Evolutionary conservation across 2,888 invertebrate genomes (phyloP).

Genomic region (Xanthorhoe spadicearia): DNA sequence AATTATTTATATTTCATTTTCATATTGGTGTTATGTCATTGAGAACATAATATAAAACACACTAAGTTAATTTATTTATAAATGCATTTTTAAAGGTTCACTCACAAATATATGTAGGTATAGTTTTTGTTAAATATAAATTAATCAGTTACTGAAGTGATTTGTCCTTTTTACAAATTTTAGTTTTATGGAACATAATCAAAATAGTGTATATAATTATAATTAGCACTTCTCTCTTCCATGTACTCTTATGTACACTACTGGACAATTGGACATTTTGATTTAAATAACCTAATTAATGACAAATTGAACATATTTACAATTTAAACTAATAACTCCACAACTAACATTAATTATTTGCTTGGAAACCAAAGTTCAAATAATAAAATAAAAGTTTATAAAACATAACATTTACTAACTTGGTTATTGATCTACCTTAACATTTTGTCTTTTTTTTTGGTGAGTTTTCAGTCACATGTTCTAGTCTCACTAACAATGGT

Average conservation of each 20-base stretch:
- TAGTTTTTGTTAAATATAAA: neutral
- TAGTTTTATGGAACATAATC: neutral
- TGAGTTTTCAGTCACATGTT: conserved; percentile 37
- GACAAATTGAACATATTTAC: conserved; percentile 28
- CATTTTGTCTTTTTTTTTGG: conserved; percentile 39
- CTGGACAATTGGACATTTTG: conserved; percentile 9
- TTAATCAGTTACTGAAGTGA: neutral
- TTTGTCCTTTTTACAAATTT: neutral
- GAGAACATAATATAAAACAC: neutral
- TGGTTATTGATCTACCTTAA: conserved; percentile 30
- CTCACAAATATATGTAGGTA: neutral
- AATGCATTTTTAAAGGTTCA: conserved; percentile 1
- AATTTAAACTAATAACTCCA: conserved; percentile 27
- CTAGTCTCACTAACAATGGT: conserved; percentile 43
- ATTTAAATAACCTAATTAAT: conserved; percentile 26
- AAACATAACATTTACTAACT: conserved; percentile 32
- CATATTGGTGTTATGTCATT: neutral
- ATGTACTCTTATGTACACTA: conserved; percentile 6
- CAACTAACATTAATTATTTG: conserved; percentile 20
- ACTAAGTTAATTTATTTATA: neutral
- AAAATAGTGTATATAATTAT: neutral
- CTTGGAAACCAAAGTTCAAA: conserved; percentile 15
- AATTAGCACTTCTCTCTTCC: neutral
- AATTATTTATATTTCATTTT: neutral
- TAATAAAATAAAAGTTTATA: conserved; percentile 19